These are phyloP conservation scores for Byasa hedistus DNA, from an alignment of 2,888 invertebrate genomes.

Conservation along the genomic window DNA sequence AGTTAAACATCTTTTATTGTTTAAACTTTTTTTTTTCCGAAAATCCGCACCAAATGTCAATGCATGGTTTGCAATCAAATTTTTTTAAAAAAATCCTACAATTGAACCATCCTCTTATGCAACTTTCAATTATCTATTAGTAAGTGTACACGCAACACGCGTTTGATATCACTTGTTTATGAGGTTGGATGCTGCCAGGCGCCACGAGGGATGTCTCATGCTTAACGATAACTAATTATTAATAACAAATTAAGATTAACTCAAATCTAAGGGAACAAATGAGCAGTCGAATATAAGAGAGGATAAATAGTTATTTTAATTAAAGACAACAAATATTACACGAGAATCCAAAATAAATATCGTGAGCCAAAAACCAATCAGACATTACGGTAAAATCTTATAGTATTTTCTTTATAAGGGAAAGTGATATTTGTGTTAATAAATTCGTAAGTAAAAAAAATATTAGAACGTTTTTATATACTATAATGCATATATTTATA, in stretches of 20 bases:
- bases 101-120: neutral
- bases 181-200: constrained; percentile 40
- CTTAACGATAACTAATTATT: constrained; percentile 47
- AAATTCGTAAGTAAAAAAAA: too few relatives aligned
- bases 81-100: neutral
- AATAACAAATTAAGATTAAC: constrained; percentile 61
- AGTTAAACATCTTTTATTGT: too few relatives aligned
- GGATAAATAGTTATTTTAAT: too few relatives aligned
- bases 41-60: neutral
- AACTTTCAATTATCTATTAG: neutral
- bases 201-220: constrained; percentile 44
- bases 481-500: too few relatives aligned
- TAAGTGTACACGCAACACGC: constrained; percentile 22
- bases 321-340: too few relatives aligned
- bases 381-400: too few relatives aligned
- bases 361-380: too few relatives aligned
- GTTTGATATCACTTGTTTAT: constrained; percentile 45
- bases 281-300: constrained; percentile 31
- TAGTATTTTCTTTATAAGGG: too few relatives aligned
- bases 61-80: neutral
- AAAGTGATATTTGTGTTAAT: too few relatives aligned
- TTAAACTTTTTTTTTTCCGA: too few relatives aligned
- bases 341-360: too few relatives aligned
- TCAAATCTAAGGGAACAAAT: constrained; percentile 49
- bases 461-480: too few relatives aligned